A percentile compares a stretch with the other conserved stretches of the same genome.
phyloP scores from a whole-genome alignment of 2,113 vertebrate species.

The Leucosticte australis region DNA sequence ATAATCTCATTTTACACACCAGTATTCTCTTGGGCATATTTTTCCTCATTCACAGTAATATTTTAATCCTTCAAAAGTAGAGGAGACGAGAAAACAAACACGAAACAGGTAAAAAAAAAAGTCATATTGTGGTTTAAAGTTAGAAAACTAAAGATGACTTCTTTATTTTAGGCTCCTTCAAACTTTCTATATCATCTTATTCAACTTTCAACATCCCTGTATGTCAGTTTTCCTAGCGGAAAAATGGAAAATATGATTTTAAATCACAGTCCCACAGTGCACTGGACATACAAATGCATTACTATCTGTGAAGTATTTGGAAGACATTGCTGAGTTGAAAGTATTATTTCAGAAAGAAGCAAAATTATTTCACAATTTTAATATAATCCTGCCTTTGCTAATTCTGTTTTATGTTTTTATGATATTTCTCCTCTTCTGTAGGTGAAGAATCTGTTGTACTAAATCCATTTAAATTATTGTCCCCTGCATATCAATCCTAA shows the following conservation, averaged over 20 bases:
- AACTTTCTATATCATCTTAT: not conserved
- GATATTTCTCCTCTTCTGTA: not conserved
- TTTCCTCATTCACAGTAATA: not conserved
- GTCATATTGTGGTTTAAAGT: not conserved
- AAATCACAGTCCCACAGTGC: not conserved
- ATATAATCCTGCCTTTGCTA: not conserved
- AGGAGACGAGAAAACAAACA: not conserved
- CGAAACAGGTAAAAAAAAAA: not conserved
- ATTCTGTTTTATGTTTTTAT: not conserved
- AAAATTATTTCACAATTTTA: not conserved
- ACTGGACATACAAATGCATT: not conserved
- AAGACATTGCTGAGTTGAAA: not conserved
- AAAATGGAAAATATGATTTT: not conserved
- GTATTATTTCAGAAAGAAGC: not conserved
- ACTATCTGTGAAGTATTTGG: not conserved
- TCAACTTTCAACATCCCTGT: not conserved
- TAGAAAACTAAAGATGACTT: not conserved
- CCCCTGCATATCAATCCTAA: not conserved
- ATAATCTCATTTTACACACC: constrained; percentile 14
- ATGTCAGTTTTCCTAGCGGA: not conserved
- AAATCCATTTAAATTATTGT: not conserved
- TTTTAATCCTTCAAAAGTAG: constrained; percentile 21
- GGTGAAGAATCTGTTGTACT: not conserved
- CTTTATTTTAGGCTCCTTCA: not conserved
- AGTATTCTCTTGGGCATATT: not conserved